phyloP scores from a whole-genome alignment of 2,888 invertebrate species.

The Neoscelio sp. region DNA sequence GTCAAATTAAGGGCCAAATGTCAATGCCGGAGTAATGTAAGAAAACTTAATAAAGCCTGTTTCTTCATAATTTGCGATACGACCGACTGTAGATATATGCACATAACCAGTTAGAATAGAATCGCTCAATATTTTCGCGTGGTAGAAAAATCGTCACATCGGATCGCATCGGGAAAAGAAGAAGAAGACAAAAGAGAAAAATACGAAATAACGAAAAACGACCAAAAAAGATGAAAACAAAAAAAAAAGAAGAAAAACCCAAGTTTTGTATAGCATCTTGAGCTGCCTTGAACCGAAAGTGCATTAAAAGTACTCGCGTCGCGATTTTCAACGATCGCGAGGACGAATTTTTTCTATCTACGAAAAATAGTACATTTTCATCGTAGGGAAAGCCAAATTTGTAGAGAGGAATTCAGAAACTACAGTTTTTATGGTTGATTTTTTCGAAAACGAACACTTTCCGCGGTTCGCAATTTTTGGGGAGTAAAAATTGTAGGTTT shows the following conservation, averaged over 20 bases:
- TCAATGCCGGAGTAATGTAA: constrained; percentile 22
- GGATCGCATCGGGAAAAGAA: constrained; percentile 32
- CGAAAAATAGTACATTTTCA: constrained; percentile 76
- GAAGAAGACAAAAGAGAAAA: neutral
- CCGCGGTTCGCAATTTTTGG: no score
- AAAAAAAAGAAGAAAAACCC: constrained; percentile 52
- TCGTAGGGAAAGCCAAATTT: constrained; percentile 68
- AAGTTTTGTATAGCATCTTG: constrained; percentile 81
- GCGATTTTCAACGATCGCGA: constrained; percentile 70
- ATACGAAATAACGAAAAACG: constrained; percentile 1
- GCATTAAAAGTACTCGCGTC: constrained; percentile 78
- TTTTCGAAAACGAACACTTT: no score
- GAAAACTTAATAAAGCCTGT: neutral
- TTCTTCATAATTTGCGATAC: constrained; percentile 44
- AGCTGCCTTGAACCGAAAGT: constrained; percentile 83
- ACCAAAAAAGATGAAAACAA: neutral
- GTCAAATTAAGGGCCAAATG: constrained; percentile 25
- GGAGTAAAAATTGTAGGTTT: constrained; percentile 56
- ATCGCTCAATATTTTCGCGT: constrained; percentile 44
- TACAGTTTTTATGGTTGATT: constrained; percentile 37
- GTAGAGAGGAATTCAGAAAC: constrained; percentile 35
- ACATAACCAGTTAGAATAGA: constrained; percentile 2
- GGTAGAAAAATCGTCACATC: constrained; percentile 42
- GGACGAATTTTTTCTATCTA: constrained; percentile 77
- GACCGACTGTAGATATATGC: constrained; percentile 29